Percentiles rank a stretch among this genome's conserved stretches.
These are phyloP conservation scores for Serinus canaria DNA, from an alignment of 2,113 vertebrate species.

Conservation along the genomic window DNA sequence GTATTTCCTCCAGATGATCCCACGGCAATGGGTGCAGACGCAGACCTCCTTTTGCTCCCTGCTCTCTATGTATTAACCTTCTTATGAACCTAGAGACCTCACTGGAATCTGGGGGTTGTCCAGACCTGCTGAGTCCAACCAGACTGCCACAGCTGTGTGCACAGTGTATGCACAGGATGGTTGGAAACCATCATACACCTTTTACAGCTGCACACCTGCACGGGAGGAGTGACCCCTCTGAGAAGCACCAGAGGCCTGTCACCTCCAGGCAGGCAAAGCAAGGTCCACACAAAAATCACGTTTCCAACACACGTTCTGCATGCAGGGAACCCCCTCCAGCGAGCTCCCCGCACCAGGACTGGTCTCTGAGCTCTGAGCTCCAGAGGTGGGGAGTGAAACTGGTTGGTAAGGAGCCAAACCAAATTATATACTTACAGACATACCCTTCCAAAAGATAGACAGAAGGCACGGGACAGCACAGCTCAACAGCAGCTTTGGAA, in stretches of 20 bases:
- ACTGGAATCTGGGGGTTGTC: neutral
- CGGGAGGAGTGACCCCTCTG: rapidly evolving
- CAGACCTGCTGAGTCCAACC: neutral
- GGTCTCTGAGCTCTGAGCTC: neutral
- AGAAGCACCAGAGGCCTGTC: neutral
- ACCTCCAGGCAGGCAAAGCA: neutral
- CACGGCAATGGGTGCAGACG: neutral
- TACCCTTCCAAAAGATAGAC: neutral
- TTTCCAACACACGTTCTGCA: neutral
- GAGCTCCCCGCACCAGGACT: neutral
- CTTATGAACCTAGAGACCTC: neutral
- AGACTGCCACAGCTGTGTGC: neutral
- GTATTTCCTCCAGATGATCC: neutral
- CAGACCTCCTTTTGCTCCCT: neutral
- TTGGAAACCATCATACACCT: neutral
- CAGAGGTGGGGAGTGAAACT: neutral
- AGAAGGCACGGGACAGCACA: neutral
- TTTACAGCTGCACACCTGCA: neutral
- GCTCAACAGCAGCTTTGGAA: neutral
- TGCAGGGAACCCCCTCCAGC: rapidly evolving
- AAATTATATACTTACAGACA: neutral
- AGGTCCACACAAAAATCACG: neutral
- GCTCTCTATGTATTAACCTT: neutral
- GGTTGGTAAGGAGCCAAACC: neutral
- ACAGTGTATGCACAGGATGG: neutral